These are phyloP conservation scores for Mystacornis crossleyi DNA, from an alignment of 2,113 vertebrate species.

Conservation along the genomic window DNA sequence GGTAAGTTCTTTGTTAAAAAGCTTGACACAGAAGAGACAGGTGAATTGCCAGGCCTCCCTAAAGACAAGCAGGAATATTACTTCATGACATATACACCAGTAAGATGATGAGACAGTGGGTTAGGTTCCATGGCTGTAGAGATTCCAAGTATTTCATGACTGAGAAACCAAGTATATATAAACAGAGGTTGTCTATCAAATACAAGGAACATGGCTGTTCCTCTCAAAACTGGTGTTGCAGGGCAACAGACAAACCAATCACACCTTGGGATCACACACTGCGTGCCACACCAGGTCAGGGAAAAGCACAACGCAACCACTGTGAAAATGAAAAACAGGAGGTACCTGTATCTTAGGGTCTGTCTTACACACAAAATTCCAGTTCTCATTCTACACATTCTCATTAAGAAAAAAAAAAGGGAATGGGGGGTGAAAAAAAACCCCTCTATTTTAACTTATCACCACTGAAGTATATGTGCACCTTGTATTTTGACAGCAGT, in stretches of 20 bases:
- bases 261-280: fast-evolving
- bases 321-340: background rate
- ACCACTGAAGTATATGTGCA: background rate
- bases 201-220: background rate
- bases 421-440: fast-evolving
- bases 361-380: background rate
- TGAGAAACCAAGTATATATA: background rate
- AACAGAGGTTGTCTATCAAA: background rate
- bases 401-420: fast-evolving
- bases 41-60: background rate
- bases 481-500: background rate
- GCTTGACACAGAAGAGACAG: background rate
- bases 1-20: background rate
- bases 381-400: background rate
- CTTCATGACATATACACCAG: background rate
- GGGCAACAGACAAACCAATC: background rate
- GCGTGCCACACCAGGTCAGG: background rate
- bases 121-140: background rate
- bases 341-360: background rate
- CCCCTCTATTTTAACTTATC: background rate
- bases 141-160: background rate
- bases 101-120: background rate
- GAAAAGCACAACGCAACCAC: background rate
- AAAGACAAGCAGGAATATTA: background rate
- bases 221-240: background rate